Base-by-base conservation (phyloP, 2,113 vertebrate genomes). In the Gobio gobio region DNA sequence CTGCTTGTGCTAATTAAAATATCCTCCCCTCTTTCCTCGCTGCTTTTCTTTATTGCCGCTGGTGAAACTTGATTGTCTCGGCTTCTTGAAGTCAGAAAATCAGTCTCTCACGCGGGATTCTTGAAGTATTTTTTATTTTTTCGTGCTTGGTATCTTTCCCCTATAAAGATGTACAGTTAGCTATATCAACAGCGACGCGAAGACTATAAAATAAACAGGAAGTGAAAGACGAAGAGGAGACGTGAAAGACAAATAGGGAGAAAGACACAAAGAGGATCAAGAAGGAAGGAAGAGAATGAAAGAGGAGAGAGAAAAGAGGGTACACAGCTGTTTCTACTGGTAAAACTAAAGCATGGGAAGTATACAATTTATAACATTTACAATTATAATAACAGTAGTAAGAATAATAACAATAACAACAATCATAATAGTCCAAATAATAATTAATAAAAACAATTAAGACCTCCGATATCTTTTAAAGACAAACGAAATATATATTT, bases 81-180 rank as follows among this genome's bases (percentile, higher is more conserved):
- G 64, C 74, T 61, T 80, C 43, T 81, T 10, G 5, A 82, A 84
- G 73, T 33, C n/a, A 78, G 51, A 76, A 84, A 68, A 77, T 40
- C 78, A 54, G 66, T 29, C 84, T 45, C 47, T 70, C 49, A 80
- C 88, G 61, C 16, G 20, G 66, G 29, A 14, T 86, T 90, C 90
- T 93, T 90, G 83, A 84, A 91, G 83, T 85, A 61, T 54, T 85
- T 92, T 95, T 95, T 91, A 93, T 95, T 95, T 94, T 93, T 89
- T 94, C 95, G 95, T 95, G 95, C 95, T 95, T 93, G 93, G 92
- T 70, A 92, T 93, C 92, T 95, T 95, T 93, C 91, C 91, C 93
- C 94, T 95, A 95, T 94, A 95, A 95, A 95, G 95, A 94, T 94
- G 95, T 94, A 91, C 90, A 93, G 93, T 95, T 95, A 94, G 93